phyloP scores from a whole-genome alignment of 2,797 vertebrate species.

The Melopsittacus undulatus region DNA sequence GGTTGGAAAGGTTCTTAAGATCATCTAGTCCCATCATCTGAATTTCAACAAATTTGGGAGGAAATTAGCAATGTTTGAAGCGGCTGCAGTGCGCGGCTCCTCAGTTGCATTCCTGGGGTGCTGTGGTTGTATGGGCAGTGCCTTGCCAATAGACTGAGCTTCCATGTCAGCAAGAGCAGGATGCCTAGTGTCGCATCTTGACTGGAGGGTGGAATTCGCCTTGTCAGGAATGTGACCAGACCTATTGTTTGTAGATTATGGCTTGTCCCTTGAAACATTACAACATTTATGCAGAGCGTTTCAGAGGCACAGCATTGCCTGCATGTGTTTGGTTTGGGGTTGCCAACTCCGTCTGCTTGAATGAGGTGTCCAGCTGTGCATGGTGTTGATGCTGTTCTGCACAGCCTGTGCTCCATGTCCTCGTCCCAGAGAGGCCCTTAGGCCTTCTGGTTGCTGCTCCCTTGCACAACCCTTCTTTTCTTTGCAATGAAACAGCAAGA shows the following conservation, averaged over 20 bases:
- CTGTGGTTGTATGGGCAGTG: slow-evolving; percentile 18
- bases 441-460: not conserved
- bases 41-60: not conserved
- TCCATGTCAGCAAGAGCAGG: not conserved
- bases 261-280: not conserved
- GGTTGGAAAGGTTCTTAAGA: no score
- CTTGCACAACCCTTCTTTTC: not conserved
- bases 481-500: not conserved
- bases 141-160: fast-evolving
- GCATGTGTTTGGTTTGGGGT: not conserved
- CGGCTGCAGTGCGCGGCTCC: fast-evolving
- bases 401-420: fast-evolving
- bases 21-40: no score
- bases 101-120: not conserved
- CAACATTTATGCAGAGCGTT: not conserved
- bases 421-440: not conserved
- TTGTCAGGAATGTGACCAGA: not conserved
- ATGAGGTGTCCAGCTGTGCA: not conserved
- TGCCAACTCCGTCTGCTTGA: not conserved
- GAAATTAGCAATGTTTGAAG: not conserved
- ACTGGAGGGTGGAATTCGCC: not conserved
- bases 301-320: not conserved
- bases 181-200: not conserved
- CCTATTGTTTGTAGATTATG: slow-evolving; percentile 14
- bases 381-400: fast-evolving